Evolutionary conservation across 2,888 invertebrate species (phyloP).

Genomic region (Netelia melanura): DNA sequence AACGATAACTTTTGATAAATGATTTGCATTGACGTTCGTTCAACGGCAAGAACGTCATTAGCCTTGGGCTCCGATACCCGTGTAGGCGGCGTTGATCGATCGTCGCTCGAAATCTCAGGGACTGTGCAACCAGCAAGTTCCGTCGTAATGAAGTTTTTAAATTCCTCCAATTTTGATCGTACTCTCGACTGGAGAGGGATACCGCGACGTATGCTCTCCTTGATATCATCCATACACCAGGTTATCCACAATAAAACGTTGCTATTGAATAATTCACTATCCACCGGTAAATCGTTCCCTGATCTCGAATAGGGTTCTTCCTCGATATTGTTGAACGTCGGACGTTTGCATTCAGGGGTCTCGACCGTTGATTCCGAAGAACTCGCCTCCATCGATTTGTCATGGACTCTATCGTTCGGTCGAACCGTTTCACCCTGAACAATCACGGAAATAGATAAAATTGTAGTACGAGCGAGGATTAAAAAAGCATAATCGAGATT

Average conservation of each 20-base stretch:
- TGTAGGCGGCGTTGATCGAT: background rate
- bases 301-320: background rate
- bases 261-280: too few species aligned
- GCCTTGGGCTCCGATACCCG: background rate
- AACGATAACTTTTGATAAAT: constrained; percentile 52
- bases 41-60: background rate
- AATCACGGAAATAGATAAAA: constrained; percentile 55
- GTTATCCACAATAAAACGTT: too few species aligned
- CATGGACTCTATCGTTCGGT: constrained; percentile 47
- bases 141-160: background rate
- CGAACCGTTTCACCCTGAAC: constrained; percentile 62
- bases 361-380: background rate
- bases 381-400: constrained; percentile 1
- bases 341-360: too few species aligned
- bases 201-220: too few species aligned
- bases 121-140: too few species aligned
- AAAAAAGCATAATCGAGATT: constrained; percentile 12
- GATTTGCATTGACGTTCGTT: constrained; percentile 65
- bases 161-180: too few species aligned
- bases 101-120: background rate
- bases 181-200: too few species aligned
- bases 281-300: too few species aligned
- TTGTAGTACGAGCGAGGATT: constrained; percentile 43
- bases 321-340: background rate
- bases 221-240: too few species aligned